Conservation (phyloP, 2,888 invertebrate genomes). For the Pocota personata region DNA sequence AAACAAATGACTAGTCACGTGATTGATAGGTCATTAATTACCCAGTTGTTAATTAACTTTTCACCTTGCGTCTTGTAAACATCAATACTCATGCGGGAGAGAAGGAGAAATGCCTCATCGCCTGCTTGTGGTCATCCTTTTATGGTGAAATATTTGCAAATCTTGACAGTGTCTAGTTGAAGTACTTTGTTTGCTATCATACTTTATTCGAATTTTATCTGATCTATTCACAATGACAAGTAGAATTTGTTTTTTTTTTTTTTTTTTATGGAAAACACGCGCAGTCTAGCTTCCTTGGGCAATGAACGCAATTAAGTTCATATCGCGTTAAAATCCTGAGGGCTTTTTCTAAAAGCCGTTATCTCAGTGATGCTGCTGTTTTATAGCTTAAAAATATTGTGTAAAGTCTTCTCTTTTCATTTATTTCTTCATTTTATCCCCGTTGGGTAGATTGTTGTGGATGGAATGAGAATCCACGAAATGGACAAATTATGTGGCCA, state of each 20-base stretch:
- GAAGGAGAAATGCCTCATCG: neutral
- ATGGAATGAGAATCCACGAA: neutral
- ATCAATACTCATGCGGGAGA: neutral
- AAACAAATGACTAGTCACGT: neutral
- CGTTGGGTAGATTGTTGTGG: neutral
- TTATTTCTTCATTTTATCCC: neutral
- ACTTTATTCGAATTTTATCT: neutral
- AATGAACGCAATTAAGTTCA: constrained; percentile 18
- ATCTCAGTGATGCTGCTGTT: neutral
- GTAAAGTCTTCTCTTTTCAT: neutral
- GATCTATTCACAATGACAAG: neutral
- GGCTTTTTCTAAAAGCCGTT: constrained; percentile 2
- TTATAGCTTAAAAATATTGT: constrained; percentile 12
- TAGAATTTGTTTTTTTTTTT: no score
- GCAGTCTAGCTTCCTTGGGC: neutral
- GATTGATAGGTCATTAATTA: constrained; percentile 3
- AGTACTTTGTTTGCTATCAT: neutral
- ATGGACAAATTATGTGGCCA: neutral
- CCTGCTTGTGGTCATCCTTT: neutral
- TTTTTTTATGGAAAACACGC: neutral
- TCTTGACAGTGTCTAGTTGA: no score
- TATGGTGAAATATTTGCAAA: neutral
- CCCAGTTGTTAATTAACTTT: neutral
- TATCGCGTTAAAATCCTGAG: constrained; percentile 19
- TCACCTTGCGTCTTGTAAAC: neutral